Percentiles rank a stretch among this genome's conserved stretches.
Evolutionary conservation across 2,888 invertebrate genomes (phyloP).

Genomic region (Agonum fuliginosum): DNA sequence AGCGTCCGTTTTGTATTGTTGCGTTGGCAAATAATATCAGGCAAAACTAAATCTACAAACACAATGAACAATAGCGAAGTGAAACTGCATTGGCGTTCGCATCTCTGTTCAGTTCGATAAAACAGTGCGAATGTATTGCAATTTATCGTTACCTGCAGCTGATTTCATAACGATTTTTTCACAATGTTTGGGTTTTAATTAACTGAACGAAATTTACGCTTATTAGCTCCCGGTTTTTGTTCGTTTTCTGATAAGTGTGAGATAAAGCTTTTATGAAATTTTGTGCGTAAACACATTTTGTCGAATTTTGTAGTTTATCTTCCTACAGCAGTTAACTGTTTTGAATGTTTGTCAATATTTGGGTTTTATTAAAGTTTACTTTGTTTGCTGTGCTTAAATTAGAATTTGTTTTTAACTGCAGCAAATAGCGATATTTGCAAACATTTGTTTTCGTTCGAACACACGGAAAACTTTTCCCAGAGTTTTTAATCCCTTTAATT

Average conservation of each 20-base stretch:
- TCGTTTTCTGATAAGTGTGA: slow-evolving; percentile 39
- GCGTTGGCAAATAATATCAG: slow-evolving; percentile 9
- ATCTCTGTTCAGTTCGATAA: neutral
- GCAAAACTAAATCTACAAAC: slow-evolving; percentile 20
- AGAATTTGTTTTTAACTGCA: no score
- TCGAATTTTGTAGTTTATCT: slow-evolving; percentile 40
- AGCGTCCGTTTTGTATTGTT: neutral
- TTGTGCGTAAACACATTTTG: slow-evolving; percentile 26
- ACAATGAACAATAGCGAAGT: neutral
- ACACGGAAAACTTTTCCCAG: no score
- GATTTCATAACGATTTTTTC: slow-evolving; percentile 23
- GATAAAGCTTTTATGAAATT: slow-evolving; percentile 27
- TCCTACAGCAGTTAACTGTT: slow-evolving; percentile 31
- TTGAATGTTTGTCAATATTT: slow-evolving; percentile 32
- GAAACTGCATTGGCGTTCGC: neutral
- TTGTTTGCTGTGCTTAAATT: slow-evolving; percentile 15
- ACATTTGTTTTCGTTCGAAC: no score
- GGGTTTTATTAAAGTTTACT: slow-evolving; percentile 29
- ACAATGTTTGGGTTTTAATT: slow-evolving; percentile 33
- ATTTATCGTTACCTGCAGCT: slow-evolving; percentile 15
- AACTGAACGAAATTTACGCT: slow-evolving; percentile 28
- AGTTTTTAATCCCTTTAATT: no score
- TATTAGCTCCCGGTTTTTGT: slow-evolving; percentile 3
- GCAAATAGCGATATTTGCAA: neutral
- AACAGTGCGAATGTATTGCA: neutral